A percentile compares a stretch with the other conserved stretches of the same genome.
Evolutionary conservation across 2,113 vertebrate genomes (phyloP).

Genomic region (Brachypodius melanocephalos): DNA sequence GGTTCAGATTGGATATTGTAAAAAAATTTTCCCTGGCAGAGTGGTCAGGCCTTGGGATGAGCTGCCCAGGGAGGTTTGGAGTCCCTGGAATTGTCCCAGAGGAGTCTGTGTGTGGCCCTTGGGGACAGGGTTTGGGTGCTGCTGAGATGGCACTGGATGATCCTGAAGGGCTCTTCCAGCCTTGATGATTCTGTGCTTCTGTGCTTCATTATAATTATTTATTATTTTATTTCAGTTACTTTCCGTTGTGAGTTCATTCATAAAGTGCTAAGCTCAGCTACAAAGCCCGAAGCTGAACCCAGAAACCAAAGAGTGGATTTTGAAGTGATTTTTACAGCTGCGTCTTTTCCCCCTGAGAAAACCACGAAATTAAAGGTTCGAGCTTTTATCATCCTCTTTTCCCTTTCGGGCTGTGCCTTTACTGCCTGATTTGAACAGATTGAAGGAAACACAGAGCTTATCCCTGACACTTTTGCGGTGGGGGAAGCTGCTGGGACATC

Average conservation of each 20-base stretch:
- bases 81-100: neutral
- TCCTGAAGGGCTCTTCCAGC: rapidly evolving
- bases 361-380: neutral
- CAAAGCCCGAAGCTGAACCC: neutral
- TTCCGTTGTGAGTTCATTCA: neutral
- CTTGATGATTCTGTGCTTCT: neutral
- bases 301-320: neutral
- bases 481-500: neutral
- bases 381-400: neutral
- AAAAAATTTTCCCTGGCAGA: rapidly evolving
- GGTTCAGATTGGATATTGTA: rapidly evolving
- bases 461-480: neutral
- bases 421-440: neutral
- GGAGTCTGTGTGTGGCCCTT: neutral
- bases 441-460: neutral
- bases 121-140: neutral
- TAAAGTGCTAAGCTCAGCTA: neutral
- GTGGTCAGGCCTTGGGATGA: neutral
- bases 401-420: neutral
- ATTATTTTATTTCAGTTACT: neutral
- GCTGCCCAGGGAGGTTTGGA: neutral
- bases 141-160: neutral
- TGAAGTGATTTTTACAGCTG: neutral
- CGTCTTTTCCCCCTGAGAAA: neutral
- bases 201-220: neutral